Conservation (phyloP, 2,888 invertebrate genomes). For the Cryptus viduatorius region DNA sequence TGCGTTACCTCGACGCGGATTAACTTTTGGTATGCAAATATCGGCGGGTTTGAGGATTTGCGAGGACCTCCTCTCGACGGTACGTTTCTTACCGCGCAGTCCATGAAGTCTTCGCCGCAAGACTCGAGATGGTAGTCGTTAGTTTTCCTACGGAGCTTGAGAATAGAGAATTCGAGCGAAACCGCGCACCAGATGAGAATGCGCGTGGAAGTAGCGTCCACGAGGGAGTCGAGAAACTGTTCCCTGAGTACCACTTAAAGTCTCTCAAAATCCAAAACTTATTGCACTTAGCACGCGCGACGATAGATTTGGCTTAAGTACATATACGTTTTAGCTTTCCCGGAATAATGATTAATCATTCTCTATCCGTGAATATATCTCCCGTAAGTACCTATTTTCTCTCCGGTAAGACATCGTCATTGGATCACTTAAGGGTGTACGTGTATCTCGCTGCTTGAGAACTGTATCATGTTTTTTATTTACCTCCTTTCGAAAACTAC, state of each 20-base stretch:
- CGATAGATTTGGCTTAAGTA: constrained; percentile 46
- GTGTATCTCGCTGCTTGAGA: no score
- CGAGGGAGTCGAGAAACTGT: constrained; percentile 47
- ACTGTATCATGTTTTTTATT: no score
- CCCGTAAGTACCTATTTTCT: neutral
- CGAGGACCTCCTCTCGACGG: constrained; percentile 71
- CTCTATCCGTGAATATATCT: constrained; percentile 1
- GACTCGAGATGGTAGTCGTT: constrained; percentile 45
- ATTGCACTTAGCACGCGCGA: constrained; percentile 52
- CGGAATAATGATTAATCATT: constrained; percentile 24
- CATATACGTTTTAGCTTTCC: neutral
- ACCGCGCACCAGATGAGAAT: constrained; percentile 6
- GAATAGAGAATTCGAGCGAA: constrained; percentile 29
- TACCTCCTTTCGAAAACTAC: no score
- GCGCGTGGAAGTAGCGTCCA: constrained; percentile 6
- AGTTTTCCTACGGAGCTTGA: constrained; percentile 44
- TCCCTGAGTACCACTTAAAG: constrained; percentile 60
- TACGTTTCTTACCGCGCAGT: constrained; percentile 60
- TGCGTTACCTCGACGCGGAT: constrained; percentile 72
- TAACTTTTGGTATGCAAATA: constrained; percentile 81
- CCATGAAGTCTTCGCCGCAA: constrained; percentile 52
- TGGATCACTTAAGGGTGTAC: no score
- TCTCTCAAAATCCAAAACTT: constrained; percentile 62
- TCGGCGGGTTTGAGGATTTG: constrained; percentile 72
- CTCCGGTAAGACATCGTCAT: neutral